Conservation (phyloP, 1,140 invertebrate species). For the Harlomillsia oculata region DNA sequence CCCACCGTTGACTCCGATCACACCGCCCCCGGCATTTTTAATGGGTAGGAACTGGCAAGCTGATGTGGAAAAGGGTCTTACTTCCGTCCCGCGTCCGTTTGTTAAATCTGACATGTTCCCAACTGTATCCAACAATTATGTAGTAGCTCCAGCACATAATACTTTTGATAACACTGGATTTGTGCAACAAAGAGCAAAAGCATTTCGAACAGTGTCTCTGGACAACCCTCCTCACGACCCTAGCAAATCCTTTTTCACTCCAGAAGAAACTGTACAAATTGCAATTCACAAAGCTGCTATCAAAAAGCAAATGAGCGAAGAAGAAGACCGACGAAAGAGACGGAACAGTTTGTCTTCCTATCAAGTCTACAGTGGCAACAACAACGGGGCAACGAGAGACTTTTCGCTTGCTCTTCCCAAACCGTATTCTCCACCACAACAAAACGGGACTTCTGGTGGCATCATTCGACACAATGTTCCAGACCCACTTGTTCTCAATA, state of each 20-base stretch:
- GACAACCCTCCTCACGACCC: conserved; percentile 37
- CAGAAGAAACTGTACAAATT: conserved; percentile 41
- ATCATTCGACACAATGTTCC: background rate
- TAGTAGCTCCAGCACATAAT: background rate
- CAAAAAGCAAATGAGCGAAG: conserved; percentile 41
- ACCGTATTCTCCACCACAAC: conserved; percentile 19
- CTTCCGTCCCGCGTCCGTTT: background rate
- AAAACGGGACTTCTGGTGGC: background rate
- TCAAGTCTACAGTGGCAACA: background rate
- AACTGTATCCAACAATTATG: background rate
- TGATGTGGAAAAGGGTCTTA: conserved; percentile 11
- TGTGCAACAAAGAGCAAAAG: conserved; percentile 12
- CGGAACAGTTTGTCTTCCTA: conserved; percentile 23
- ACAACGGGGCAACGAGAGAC: conserved; percentile 4
- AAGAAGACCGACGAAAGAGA: conserved; percentile 34
- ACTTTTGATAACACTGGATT: conserved; percentile 2
- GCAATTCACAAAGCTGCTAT: conserved; percentile 43
- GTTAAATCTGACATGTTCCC: background rate
- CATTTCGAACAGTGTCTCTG: conserved; percentile 25
- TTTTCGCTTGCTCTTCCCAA: conserved; percentile 16
- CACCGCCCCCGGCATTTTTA: background rate
- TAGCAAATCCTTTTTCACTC: conserved; percentile 40
- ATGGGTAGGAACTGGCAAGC: conserved; percentile 1
- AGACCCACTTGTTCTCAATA: background rate
- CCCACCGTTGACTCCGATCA: background rate